Evolutionary conservation across 2,113 vertebrate genomes (phyloP), one percentile per base, ranked within the genome.

Genomic region (Silurus glanis): DNA sequence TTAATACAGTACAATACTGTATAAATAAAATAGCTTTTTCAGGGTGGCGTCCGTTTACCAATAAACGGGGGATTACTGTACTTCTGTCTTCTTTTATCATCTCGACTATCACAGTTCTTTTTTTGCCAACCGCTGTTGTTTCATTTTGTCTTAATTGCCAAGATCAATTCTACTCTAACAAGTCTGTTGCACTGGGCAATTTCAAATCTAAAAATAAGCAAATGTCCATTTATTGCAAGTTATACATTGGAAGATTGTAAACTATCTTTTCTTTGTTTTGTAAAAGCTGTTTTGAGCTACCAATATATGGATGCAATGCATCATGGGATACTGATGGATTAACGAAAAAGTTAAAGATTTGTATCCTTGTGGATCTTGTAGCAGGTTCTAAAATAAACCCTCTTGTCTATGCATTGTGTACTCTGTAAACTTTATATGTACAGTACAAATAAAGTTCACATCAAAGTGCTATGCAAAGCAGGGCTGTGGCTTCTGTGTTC

Each of bases 241-340:
- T 92, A 84, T 81, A 72, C 83, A 87, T 82, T 88, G 93, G 93
- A 94, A 93, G 93, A 94, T 94, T 94, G 92, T 94, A 95, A 84
- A 58, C 47, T 92, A 93, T 93, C 91, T 95, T 94, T 94, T 93
- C 93, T 1, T 49, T 93, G 95, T 51, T 76, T 19, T 19, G 93
- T 95, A 95, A 95, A 94, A 94, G 93, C 94, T 93, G 93, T 94
- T 95, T 94, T 94, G 92, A 95, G 92, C 93, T 94, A 93, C 91
- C 92, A 93, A 91, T 87, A 92, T 95, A 95, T 93, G 93, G 95
- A 96, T 95, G 94, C 95, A 95, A 95, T 95, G 95, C 95, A 95
- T 96, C 95, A 93, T 93, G 93, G 93, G 93, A 94, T 94, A 94
- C 89, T 93, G 91, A 92, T 92, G 88, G 93, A 92, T 88, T 90